Evolutionary conservation across 1,140 invertebrate genomes (phyloP), one percentile per base, ranked within the genome.

Genomic region (Cyrtorhinus lividipennis): DNA sequence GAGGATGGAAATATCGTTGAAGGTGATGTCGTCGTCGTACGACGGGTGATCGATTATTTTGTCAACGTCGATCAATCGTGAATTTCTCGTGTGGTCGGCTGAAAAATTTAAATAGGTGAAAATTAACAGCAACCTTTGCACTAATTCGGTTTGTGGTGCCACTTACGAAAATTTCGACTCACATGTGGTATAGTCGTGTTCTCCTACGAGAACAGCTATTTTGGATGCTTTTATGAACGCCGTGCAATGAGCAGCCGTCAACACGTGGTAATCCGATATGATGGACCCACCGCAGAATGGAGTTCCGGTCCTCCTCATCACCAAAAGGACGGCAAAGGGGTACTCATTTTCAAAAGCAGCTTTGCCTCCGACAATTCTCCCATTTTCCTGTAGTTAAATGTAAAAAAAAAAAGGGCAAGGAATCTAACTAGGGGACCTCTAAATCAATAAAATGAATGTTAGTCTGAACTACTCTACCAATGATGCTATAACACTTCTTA

Each of bases 331-430:
- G 15, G 38, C 60, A 23, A 38, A 61, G 0, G 84, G 83, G 58
- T 79, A 75, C 61, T 81, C 74, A 18, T 77, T 74, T 44, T 81
- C 81, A 15, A 68, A 67, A 0, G 79, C 77, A 22, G 77, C 74
- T 15, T 76, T 68, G 0, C 85, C 85, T 0, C 83, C 83, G 1
- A 86, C 78, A 13, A 87, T 86, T 25, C 75, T 72, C 13, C 76
- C 72, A 67, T 73, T 70, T 8, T 66, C 65, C 0, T 69, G 66
- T n/a, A n/a, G n/a, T n/a, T n/a, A n/a, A n/a, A n/a, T n/a, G n/a
- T n/a, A n/a, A n/a, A n/a, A n/a, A n/a, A n/a, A n/a, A n/a, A n/a
- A n/a, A n/a, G n/a, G n/a, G n/a, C n/a, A n/a, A n/a, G n/a, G n/a
- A n/a, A n/a, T n/a, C n/a, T n/a, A n/a, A n/a, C n/a, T n/a, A n/a